Evolutionary conservation across 2,888 invertebrate genomes (phyloP), one percentile per base, ranked within the genome.

Genomic region (Hesperia comma): DNA sequence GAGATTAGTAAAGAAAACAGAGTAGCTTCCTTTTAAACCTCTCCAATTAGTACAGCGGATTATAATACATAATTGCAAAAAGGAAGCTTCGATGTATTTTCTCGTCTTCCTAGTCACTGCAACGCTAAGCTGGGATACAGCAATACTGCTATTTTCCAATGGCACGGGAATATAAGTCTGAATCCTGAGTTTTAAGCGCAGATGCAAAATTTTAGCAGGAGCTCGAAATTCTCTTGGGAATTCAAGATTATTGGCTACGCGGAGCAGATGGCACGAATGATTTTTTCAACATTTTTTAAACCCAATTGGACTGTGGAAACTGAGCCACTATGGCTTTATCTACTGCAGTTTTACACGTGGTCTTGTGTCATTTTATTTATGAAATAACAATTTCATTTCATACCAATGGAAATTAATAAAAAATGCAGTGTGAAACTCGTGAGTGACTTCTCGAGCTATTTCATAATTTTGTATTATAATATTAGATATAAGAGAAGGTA

Each of bases 201-300:
- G 62, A 62, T 62, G 62, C 62, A 55, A 55, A 54, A 62, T 43
- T 62, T 43, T 54, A 17, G 41, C 37, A 41, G 53, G 26, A 58
- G 17, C 21, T 57, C 32, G 17, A 19, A 62, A 62, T 15, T 43
- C 62, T 62, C 32, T 15, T 2, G 53, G 1, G 54, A 55, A 51
- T 51, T 62, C 62, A 62, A 55, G 54, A 15, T 62, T 55, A 62
- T 62, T 55, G 62, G 54, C 53, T 53, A 26, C 40, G 14, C 5
- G 32, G 43, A 55, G 17, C 62, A 62, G 62, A 62, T 55, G 62
- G 54, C 43, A 55, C 62, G 41, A 43, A 32, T 62, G 32, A 54
- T 10, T 62, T 62, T 15, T 53, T n/a, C 19, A 49, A 37, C n/a
- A 51, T 41, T 53, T 53, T 51, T 49, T 19, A 49, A 19, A 19